Evolutionary conservation across 1,140 invertebrate species (phyloP).

Genomic region (Bombus affinis): DNA sequence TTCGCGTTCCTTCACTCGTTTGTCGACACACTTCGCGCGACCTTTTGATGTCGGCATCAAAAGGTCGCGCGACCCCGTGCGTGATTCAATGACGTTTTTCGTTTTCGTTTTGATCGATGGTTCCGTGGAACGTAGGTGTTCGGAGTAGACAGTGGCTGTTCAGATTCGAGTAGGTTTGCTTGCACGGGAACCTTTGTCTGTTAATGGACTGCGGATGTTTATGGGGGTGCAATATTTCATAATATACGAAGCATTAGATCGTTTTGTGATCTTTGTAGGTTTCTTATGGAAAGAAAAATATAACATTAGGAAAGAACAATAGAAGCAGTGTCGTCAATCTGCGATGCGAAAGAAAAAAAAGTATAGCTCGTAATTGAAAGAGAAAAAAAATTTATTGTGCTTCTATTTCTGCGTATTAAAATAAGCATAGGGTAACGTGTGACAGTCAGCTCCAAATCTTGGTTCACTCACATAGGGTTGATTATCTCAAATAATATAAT

Average conservation of each 20-base stretch:
- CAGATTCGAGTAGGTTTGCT: background rate
- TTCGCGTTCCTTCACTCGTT: background rate
- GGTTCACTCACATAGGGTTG: too few species aligned
- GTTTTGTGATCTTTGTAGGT: background rate
- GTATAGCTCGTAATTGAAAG: too few species aligned
- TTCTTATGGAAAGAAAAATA: background rate
- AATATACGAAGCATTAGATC: background rate
- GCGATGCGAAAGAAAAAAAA: too few species aligned
- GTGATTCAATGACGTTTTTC: slow-evolving; percentile 44
- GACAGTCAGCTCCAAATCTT: too few species aligned
- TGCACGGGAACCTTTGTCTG: background rate
- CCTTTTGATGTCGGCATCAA: slow-evolving; percentile 16
- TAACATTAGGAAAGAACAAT: background rate
- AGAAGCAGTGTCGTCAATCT: too few species aligned
- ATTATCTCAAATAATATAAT: too few species aligned
- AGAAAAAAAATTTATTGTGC: too few species aligned
- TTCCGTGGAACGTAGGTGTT: background rate
- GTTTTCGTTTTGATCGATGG: slow-evolving; percentile 46
- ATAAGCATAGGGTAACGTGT: too few species aligned
- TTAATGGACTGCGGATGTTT: background rate
- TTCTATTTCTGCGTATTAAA: too few species aligned
- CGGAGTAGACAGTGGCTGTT: background rate
- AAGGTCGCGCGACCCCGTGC: slow-evolving; percentile 41
- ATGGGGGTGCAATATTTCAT: background rate
- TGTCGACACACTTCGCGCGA: slow-evolving; percentile 42